Evolutionary conservation across 2,113 vertebrate genomes (phyloP).

Genomic region (Hystrix brachyura): DNA sequence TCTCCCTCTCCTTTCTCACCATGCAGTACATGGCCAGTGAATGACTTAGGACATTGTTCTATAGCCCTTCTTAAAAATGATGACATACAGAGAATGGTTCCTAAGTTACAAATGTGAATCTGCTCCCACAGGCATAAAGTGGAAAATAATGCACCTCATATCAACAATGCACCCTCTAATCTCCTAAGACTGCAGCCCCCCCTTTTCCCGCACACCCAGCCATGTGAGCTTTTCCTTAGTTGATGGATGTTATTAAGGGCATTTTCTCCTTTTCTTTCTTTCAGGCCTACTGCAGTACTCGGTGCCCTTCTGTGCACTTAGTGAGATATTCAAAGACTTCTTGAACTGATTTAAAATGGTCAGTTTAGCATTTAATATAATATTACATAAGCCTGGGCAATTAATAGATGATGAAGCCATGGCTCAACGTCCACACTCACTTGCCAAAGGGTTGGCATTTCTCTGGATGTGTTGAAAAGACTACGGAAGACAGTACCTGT

Average conservation of each 20-base stretch:
- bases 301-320: neutral
- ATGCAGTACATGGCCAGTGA: accelerated
- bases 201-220: accelerated
- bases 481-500: neutral
- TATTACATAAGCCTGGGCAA: neutral
- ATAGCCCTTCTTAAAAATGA: neutral
- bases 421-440: neutral
- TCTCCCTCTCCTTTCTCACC: neutral
- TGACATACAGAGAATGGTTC: neutral
- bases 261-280: neutral
- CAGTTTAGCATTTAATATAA: neutral
- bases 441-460: neutral
- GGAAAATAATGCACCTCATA: accelerated
- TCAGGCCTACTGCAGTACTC: neutral
- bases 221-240: neutral
- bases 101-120: neutral
- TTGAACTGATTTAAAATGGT: slow-evolving; percentile 2
- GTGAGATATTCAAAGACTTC: slow-evolving; percentile 32
- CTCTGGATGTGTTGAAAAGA: neutral
- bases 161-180: neutral
- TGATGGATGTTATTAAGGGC: neutral
- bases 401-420: neutral
- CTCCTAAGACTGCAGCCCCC: neutral
- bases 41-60: neutral
- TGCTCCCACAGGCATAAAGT: neutral